Evolutionary conservation across 2,113 vertebrate species (phyloP).

Genomic region (Odontophorus gujanensis): DNA sequence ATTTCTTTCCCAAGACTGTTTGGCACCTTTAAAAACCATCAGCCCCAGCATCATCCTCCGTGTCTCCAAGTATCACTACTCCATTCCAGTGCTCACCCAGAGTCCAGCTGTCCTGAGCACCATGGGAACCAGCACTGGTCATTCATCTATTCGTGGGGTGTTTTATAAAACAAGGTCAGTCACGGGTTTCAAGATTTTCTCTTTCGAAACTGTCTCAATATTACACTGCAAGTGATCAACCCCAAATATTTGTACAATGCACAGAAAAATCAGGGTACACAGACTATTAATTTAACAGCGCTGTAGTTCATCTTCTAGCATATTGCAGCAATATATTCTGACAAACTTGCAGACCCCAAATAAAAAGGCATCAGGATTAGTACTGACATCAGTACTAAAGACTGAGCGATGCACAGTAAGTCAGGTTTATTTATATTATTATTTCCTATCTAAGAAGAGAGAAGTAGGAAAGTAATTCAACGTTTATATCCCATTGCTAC

Average conservation of each 20-base stretch:
- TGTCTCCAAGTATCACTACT: neutral
- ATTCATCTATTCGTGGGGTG: rapidly evolving
- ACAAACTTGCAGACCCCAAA: neutral
- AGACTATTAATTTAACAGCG: neutral
- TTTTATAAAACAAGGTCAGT: rapidly evolving
- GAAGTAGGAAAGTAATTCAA: neutral
- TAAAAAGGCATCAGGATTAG: neutral
- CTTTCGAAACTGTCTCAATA: neutral
- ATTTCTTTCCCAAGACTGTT: neutral
- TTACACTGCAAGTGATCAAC: neutral
- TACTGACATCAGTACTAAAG: neutral
- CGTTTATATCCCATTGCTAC: neutral
- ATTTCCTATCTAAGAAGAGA: neutral
- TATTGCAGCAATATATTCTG: neutral
- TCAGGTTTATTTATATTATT: neutral
- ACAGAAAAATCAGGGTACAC: neutral
- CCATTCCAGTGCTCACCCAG: neutral
- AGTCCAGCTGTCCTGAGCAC: rapidly evolving
- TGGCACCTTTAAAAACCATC: neutral
- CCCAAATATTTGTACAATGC: neutral
- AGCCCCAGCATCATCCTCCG: rapidly evolving
- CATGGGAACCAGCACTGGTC: neutral
- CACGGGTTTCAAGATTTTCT: rapidly evolving
- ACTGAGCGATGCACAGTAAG: neutral
- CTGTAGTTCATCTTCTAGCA: neutral